phyloP scores from a whole-genome alignment of 2,113 vertebrate species.

The Pogonocichla stellata region DNA sequence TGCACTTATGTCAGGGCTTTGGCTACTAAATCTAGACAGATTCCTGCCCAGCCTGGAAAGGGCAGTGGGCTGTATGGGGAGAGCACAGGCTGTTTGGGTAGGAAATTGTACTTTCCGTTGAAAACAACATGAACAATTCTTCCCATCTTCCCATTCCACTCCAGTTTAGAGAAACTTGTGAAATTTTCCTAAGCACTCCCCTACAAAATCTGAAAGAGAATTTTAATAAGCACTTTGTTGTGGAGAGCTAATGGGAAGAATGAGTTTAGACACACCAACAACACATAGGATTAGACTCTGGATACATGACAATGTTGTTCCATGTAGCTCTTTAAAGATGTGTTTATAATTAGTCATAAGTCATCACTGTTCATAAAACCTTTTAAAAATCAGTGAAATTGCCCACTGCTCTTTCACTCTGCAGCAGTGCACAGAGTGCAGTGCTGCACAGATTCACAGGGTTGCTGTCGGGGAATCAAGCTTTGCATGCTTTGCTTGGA shows the following conservation, averaged over 20 bases:
- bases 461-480: not conserved
- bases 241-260: not conserved
- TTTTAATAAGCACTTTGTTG: not conserved
- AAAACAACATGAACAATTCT: not conserved
- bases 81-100: not conserved
- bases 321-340: not conserved
- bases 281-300: not conserved
- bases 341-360: not conserved
- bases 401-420: not conserved
- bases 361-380: not conserved
- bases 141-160: not conserved
- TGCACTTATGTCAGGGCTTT: not conserved
- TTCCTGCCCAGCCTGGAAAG: not conserved
- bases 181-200: not conserved
- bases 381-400: not conserved
- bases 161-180: not conserved
- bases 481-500: not conserved
- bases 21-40: not conserved
- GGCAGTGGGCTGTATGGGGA: not conserved
- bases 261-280: not conserved
- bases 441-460: not conserved
- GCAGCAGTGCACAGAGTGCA: not conserved
- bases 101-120: not conserved
- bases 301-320: not conserved
- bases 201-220: not conserved